Conservation (phyloP, 2,888 invertebrate species). For the Brachyptera risi region DNA sequence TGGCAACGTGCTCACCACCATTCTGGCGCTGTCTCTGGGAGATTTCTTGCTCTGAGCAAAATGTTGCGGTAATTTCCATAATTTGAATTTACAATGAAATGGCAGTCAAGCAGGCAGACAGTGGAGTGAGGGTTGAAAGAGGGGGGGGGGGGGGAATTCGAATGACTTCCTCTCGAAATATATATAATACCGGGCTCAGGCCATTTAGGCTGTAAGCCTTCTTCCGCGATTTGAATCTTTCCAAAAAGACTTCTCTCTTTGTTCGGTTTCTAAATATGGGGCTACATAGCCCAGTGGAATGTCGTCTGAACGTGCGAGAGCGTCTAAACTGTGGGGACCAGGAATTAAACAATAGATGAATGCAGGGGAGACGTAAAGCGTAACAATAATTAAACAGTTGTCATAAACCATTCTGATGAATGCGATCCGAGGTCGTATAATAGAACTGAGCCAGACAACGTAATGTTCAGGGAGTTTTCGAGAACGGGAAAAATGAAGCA, state of each 20-base stretch:
- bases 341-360: neutral
- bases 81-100: slow-evolving; percentile 30
- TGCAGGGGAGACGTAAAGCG: neutral
- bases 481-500: neutral
- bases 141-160: slow-evolving; percentile 4
- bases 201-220: slow-evolving; percentile 19
- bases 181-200: slow-evolving; percentile 11
- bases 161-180: slow-evolving; percentile 19
- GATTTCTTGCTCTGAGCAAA: slow-evolving; percentile 23
- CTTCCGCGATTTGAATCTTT: slow-evolving; percentile 2
- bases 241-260: slow-evolving; percentile 15
- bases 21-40: too few relatives aligned
- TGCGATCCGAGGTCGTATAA: too few relatives aligned
- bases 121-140: slow-evolving; percentile 1
- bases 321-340: neutral
- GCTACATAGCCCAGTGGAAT: too few relatives aligned
- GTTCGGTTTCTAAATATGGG: too few relatives aligned
- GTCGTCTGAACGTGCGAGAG: neutral
- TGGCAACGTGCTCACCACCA: too few relatives aligned
- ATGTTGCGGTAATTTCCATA: slow-evolving; percentile 26
- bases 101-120: too few relatives aligned
- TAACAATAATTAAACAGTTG: slow-evolving; percentile 25
- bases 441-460: too few relatives aligned
- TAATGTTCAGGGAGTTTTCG: neutral
- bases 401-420: slow-evolving; percentile 22